Base-by-base conservation (phyloP, 2,888 invertebrate species). In the Caenorhabditis plicata region DNA sequence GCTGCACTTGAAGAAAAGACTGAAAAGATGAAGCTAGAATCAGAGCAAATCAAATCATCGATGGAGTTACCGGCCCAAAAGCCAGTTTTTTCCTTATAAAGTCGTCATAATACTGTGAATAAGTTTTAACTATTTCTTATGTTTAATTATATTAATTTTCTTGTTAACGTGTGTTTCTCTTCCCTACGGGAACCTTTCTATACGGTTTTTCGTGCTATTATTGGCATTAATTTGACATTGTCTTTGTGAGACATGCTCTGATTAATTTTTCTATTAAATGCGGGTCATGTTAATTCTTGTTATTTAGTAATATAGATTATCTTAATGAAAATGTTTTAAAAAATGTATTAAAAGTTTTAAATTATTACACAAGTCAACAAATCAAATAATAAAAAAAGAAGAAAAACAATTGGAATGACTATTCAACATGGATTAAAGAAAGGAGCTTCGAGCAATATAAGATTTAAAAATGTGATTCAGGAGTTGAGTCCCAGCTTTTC, bases 1-100 rank as follows among this genome's bases (percentile, higher is more conserved):
- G 55, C 62, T 1, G 51, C 60, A 15, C 36, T 61, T 8, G 60
- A 54, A 25, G 60, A 61, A 2, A 55, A 61, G 40, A 44, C 58
- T 17, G 54, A 60, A 15, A 54, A 46, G 15, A 17, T 43, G 42
- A 53, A 60, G 20, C 50, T 42, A 19, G 29, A 36, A 1, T 2
- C 22, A 17, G n/a, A 33, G 3, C 27, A 13, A 27, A n/a, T n/a
- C n/a, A n/a, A n/a, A n/a, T n/a, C n/a, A n/a, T n/a, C n/a, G n/a
- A n/a, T n/a, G n/a, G n/a, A n/a, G n/a, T n/a, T n/a, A n/a, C n/a
- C n/a, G n/a, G n/a, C n/a, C n/a, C n/a, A n/a, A n/a, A n/a, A n/a
- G n/a, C n/a, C 3, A 5, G 13, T 23, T 19, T 38, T 5, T 8
- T n/a, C 13, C 9, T 25, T 25, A 23, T 13, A 8, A 20, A 22